Evolutionary conservation across 2,113 vertebrate genomes (phyloP).

Genomic region (Lepus americanus): DNA sequence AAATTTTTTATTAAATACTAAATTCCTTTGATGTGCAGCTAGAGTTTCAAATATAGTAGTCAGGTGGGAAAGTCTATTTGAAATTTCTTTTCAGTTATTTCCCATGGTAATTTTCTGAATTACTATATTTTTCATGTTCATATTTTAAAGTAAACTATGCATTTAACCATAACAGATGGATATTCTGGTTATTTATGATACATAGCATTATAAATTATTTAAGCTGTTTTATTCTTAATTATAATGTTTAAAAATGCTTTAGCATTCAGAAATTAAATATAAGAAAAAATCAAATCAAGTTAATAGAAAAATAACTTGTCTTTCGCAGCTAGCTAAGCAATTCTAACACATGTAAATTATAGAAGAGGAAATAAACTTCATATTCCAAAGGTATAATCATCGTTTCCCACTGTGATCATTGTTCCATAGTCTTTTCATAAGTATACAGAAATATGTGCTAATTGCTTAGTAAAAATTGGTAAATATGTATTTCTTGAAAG

Average conservation of each 20-base stretch:
- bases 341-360: constrained; percentile 24
- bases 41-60: constrained; percentile 64
- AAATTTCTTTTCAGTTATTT: constrained; percentile 50
- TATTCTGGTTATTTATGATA: constrained; percentile 62
- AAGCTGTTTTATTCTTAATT: constrained; percentile 63
- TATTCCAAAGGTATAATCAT: background rate
- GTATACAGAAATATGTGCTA: background rate
- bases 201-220: constrained; percentile 53
- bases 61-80: constrained; percentile 49
- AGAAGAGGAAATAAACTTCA: background rate
- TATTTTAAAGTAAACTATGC: constrained; percentile 71
- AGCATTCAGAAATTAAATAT: constrained; percentile 67
- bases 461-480: background rate
- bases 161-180: constrained; percentile 64
- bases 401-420: background rate
- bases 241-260: constrained; percentile 56
- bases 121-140: constrained; percentile 49
- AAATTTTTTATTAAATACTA: constrained; percentile 68
- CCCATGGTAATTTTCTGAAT: constrained; percentile 64
- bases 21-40: constrained; percentile 68
- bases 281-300: constrained; percentile 52
- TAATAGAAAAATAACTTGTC: constrained; percentile 54
- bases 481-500: constrained; percentile 11
- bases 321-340: constrained; percentile 14
- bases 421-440: background rate